These are phyloP conservation scores for Tuberolachnus salignus DNA, from an alignment of 2,888 invertebrate genomes.

Conservation along the genomic window DNA sequence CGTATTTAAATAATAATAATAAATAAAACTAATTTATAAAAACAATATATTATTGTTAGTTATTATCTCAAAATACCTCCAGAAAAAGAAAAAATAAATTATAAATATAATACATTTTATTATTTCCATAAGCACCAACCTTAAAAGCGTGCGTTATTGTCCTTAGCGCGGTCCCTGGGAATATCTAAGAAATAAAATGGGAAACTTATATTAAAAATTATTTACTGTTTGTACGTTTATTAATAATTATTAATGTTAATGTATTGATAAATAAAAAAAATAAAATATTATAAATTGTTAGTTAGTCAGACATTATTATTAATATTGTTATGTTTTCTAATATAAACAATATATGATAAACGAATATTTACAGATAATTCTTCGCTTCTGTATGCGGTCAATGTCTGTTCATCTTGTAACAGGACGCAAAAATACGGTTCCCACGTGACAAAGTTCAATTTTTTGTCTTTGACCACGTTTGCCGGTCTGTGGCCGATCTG, in stretches of 20 bases:
- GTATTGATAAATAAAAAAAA: too few species aligned
- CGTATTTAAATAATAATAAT: background rate
- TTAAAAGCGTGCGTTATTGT: slow-evolving; percentile 56
- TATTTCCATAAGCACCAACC: slow-evolving; percentile 55
- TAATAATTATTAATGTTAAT: too few species aligned
- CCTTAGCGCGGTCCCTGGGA: slow-evolving; percentile 51
- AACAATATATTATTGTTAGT: background rate
- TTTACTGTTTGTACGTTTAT: background rate
- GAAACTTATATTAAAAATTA: slow-evolving; percentile 26
- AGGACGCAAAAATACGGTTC: slow-evolving; percentile 82
- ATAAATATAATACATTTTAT: slow-evolving; percentile 10
- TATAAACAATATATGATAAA: background rate
- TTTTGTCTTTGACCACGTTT: slow-evolving; percentile 65
- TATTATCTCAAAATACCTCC: slow-evolving; percentile 5
- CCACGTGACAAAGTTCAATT: slow-evolving; percentile 69
- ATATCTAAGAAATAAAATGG: slow-evolving; percentile 50
- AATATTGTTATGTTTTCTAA: background rate
- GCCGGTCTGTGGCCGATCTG: slow-evolving; percentile 65
- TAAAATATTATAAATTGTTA: slow-evolving; percentile 27
- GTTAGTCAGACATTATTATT: background rate
- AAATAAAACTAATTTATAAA: background rate
- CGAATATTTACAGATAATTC: slow-evolving; percentile 75
- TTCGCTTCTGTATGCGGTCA: slow-evolving; percentile 78
- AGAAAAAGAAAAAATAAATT: slow-evolving; percentile 9
- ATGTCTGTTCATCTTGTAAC: slow-evolving; percentile 75